phyloP scores from a whole-genome alignment of 1,140 invertebrate species.

The Heliconius eleuchia region DNA sequence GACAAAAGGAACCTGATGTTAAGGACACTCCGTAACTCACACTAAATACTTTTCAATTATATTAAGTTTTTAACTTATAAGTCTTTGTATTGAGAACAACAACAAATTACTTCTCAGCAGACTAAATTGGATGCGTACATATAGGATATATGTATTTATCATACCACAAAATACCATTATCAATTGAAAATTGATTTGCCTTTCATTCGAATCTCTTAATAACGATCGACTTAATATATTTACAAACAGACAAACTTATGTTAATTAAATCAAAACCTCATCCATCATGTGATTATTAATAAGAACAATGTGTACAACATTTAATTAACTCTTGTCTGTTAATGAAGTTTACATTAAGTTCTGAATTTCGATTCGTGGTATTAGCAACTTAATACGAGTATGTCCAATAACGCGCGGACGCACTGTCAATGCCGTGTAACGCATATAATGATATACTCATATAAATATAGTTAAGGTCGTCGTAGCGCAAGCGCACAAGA shows the following conservation, averaged over 20 bases:
- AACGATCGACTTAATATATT: not conserved
- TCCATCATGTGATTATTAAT: not conserved
- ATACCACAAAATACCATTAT: no score
- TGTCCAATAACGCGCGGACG: not conserved
- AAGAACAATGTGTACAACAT: not conserved
- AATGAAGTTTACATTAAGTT: not conserved
- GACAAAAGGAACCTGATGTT: no score
- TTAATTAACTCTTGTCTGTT: constrained; percentile 5
- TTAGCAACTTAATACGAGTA: not conserved
- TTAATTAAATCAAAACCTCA: not conserved
- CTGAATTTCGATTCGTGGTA: not conserved
- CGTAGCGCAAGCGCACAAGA: no score
- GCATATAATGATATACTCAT: no score
- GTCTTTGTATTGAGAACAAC: no score
- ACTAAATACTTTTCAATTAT: no score
- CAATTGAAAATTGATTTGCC: not conserved
- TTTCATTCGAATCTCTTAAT: not conserved
- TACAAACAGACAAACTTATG: not conserved
- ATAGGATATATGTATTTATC: no score
- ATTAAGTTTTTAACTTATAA: no score
- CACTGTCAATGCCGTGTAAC: not conserved
- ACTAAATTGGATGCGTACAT: no score
- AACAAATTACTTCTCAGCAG: no score
- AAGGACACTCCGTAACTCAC: no score
- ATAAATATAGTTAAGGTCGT: no score